Conservation (phyloP, 2,113 vertebrate species). For the Oreochromis spilurus region DNA sequence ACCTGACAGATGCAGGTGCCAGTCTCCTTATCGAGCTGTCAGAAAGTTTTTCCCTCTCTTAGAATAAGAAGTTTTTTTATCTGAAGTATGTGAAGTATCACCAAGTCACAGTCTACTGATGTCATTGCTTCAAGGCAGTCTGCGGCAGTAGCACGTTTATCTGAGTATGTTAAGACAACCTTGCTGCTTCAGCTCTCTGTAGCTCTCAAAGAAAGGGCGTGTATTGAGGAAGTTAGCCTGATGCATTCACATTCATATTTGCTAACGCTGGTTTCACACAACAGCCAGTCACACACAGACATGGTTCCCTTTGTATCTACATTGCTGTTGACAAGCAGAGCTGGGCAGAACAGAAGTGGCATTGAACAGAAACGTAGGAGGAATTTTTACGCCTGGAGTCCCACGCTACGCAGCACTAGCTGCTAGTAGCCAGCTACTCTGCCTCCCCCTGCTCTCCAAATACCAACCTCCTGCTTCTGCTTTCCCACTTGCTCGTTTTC, state of each 20-base stretch:
- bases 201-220: neutral
- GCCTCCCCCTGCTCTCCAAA: slow-evolving; percentile 48
- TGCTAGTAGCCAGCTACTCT: slow-evolving; percentile 18
- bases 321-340: slow-evolving; percentile 46
- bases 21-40: neutral
- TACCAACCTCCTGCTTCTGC: slow-evolving; percentile 44
- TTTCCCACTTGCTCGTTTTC: slow-evolving; percentile 20
- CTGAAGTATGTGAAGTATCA: neutral
- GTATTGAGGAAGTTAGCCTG: neutral
- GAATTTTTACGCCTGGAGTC: slow-evolving; percentile 66
- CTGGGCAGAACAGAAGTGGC: slow-evolving; percentile 67
- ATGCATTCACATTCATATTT: slow-evolving; percentile 6
- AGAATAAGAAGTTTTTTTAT: neutral
- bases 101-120: neutral
- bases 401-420: slow-evolving; percentile 30
- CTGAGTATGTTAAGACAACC: neutral
- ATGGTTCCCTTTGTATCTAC: slow-evolving; percentile 65
- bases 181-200: neutral
- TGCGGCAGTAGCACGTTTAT: neutral
- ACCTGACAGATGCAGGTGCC: neutral
- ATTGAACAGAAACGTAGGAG: slow-evolving; percentile 66
- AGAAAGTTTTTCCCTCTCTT: neutral
- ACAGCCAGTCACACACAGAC: slow-evolving; percentile 42
- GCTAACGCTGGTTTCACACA: slow-evolving; percentile 37
- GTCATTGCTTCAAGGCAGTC: neutral